Conservation (phyloP, 2,797 vertebrate species). For the Sebastes ruberrimus region DNA sequence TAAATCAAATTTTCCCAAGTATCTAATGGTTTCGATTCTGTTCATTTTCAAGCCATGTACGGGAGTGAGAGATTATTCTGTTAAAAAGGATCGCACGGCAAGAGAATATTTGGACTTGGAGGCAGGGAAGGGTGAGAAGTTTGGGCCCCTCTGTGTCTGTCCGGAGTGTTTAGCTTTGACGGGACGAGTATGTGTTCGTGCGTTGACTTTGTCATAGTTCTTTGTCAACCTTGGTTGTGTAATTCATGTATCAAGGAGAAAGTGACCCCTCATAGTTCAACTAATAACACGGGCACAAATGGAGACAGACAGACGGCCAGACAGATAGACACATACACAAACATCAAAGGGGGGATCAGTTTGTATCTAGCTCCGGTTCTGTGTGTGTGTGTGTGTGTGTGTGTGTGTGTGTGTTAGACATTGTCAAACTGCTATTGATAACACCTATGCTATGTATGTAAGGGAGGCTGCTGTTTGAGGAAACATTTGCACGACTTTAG, state of each 20-base stretch:
- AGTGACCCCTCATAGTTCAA: constrained; percentile 56
- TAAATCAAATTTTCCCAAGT: not conserved
- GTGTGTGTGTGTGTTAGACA: not conserved
- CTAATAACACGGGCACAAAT: constrained; percentile 44
- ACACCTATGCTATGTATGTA: not conserved
- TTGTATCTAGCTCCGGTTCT: constrained; percentile 30
- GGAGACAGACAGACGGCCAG: constrained; percentile 51
- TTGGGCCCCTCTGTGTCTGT: constrained; percentile 36
- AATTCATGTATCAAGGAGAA: constrained; percentile 69
- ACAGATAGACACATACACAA: constrained; percentile 32
- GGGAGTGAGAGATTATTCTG: constrained; percentile 35
- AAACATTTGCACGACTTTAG: not conserved
- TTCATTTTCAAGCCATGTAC: constrained; percentile 52
- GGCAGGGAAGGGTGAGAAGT: constrained; percentile 8
- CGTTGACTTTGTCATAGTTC: constrained; percentile 54
- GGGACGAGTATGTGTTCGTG: constrained; percentile 48
- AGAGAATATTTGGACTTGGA: constrained; percentile 23
- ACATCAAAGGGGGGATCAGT: constrained; percentile 63
- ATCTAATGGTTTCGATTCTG: constrained; percentile 4
- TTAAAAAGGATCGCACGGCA: constrained; percentile 6
- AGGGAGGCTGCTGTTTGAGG: constrained; percentile 6
- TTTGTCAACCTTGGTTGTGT: constrained; percentile 66
- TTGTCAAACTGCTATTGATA: constrained; percentile 9
- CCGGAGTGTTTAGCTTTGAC: constrained; percentile 55
- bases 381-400: no score